phyloP scores from a whole-genome alignment of 2,797 vertebrate species.

The Oophaga sylvatica region DNA sequence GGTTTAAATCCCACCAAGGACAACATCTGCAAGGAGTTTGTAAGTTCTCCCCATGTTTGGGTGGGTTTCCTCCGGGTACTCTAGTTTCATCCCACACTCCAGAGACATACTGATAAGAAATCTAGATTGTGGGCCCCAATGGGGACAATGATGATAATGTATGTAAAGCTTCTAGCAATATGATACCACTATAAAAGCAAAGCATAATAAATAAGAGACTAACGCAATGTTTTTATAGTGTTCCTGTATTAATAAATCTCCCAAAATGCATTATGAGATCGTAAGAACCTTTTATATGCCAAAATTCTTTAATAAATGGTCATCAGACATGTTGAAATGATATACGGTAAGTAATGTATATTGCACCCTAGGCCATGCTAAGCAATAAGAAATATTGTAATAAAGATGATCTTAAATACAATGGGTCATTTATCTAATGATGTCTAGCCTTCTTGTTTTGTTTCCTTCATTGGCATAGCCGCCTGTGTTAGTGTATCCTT shows the following conservation, averaged over 20 bases:
- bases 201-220: neutral
- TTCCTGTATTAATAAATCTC: neutral
- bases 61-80: no score
- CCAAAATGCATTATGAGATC: neutral
- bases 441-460: constrained; percentile 61
- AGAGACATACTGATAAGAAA: no score
- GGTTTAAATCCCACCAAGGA: no score
- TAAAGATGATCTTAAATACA: neutral
- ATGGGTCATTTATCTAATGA: constrained; percentile 41
- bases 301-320: neutral
- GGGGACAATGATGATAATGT: no score
- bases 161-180: no score
- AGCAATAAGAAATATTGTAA: neutral
- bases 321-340: neutral
- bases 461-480: constrained; percentile 56
- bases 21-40: no score
- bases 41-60: no score
- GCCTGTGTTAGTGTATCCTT: constrained; percentile 61
- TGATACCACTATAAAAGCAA: no score
- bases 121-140: no score
- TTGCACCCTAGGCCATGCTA: neutral
- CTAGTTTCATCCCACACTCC: no score
- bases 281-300: neutral
- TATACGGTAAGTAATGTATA: neutral
- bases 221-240: neutral